phyloP scores from a whole-genome alignment of 2,797 vertebrate genomes.

The Philypnodon macrostomus region DNA sequence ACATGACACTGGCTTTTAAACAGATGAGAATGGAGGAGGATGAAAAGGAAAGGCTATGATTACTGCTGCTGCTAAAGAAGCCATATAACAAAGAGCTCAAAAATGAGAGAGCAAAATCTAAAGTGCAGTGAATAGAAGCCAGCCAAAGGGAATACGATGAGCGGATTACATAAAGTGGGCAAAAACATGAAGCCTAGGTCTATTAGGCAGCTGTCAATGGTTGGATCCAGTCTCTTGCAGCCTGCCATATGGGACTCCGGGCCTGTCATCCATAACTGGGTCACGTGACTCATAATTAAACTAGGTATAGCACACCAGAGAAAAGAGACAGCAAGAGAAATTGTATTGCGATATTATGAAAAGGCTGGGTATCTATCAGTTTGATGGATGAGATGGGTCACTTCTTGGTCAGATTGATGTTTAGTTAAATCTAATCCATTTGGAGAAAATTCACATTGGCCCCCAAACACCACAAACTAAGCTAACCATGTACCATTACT shows the following conservation, averaged over 20 bases:
- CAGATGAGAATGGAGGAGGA: conserved; percentile 41
- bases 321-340: conserved; percentile 3
- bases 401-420: conserved; percentile 6
- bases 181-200: conserved; percentile 10
- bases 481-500: too few species aligned
- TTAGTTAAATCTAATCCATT: too few species aligned
- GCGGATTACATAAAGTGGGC: conserved; percentile 1
- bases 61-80: conserved; percentile 22
- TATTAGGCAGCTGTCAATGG: conserved; percentile 61
- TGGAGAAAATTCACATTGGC: too few species aligned
- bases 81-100: conserved; percentile 18
- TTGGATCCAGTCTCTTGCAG: conserved; percentile 45
- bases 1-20: conserved; percentile 57
- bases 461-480: too few species aligned
- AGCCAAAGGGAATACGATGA: conserved; percentile 10
- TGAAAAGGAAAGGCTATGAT: conserved; percentile 41
- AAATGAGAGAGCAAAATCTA: conserved; percentile 39
- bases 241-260: conserved; percentile 59
- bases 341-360: conserved; percentile 21
- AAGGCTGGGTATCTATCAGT: neutral
- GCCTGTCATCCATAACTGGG: conserved; percentile 60
- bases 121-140: conserved; percentile 19
- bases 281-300: conserved; percentile 64
- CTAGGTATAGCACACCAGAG: conserved; percentile 32
- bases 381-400: conserved; percentile 26